Base-by-base conservation (phyloP, 2,888 invertebrate genomes). In the Latheticus oryzae region DNA sequence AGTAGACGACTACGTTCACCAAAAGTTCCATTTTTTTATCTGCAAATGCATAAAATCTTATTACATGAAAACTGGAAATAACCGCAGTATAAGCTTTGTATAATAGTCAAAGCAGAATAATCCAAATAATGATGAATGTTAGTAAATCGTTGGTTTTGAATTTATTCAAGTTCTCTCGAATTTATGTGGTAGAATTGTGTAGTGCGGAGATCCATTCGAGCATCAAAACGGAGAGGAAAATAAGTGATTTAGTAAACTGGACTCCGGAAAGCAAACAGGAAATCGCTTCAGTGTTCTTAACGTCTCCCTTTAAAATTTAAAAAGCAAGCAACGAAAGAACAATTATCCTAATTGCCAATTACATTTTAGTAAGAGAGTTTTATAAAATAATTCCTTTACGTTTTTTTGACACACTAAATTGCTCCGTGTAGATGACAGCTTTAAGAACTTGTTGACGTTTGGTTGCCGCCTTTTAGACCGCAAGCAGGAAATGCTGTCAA, bases 391-490 rank as follows among this genome's bases (percentile, higher is more conserved):
- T 21, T 33, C 11, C 35, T 19, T 12, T 17, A 33, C n/a, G n/a
- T n/a, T 50, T 38, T 37, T 24, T 50, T 30, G 37, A 38, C 37
- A 38, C 58, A 51, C 62, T 61, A 66, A 69, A 69, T 69, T 69
- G 65, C 62, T 56, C 58, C 55, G 61, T 66, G 66, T 58, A 54
- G 68, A 63, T 69, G 69, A 69, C 69, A 69, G 68, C 38, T 68
- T 68, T 69, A 67, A 68, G 66, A 61, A 64, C 58, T 60, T 63
- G 69, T 67, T 67, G 69, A 68, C 67, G 65, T 65, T 61, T 35
- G 56, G 60, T 65, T 33, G 61, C 60, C 63, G 61, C 62, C 61
- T 62, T 52, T 60, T 47, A 60, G 59, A 58, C 63, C 63, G 30
- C 63, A 50, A 57, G 60, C 55, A 64, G 69, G 68, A 69, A 66